A percentile compares a stretch with the other conserved stretches of the same genome.
Evolutionary conservation across 2,888 invertebrate genomes (phyloP).

Genomic region (Trissolcus japonicus): DNA sequence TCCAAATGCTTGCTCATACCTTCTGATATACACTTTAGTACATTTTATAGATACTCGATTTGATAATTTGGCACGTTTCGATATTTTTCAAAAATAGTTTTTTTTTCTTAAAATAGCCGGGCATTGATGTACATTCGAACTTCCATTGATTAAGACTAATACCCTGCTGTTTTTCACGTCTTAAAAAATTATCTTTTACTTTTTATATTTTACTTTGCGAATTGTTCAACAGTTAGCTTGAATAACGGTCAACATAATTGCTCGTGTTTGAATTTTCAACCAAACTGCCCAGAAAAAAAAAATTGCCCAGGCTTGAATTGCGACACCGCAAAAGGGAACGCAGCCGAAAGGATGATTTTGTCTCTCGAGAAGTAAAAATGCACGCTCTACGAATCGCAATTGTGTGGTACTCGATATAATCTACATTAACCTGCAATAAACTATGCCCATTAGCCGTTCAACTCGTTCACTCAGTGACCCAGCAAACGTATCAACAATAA

Average conservation of each 20-base stretch:
- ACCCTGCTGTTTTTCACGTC: conserved; percentile 31
- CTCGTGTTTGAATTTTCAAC: not conserved
- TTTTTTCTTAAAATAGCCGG: conserved; percentile 36
- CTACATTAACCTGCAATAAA: conserved; percentile 44
- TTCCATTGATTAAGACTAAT: conserved; percentile 31
- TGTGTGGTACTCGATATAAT: conserved; percentile 19
- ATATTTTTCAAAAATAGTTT: conserved; percentile 43
- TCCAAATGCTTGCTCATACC: conserved; percentile 29
- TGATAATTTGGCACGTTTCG: conserved; percentile 44
- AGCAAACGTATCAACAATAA: conserved; percentile 68
- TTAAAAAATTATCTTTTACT: conserved; percentile 13
- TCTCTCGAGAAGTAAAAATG: conserved; percentile 39
- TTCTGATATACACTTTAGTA: conserved; percentile 29
- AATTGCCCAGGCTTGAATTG: conserved; percentile 30
- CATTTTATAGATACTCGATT: conserved; percentile 32
- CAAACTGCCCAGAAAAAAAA: no score
- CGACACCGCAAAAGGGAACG: conserved; percentile 16
- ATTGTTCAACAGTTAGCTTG: not conserved
- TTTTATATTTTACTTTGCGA: conserved; percentile 7
- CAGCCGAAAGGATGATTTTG: conserved; percentile 27
- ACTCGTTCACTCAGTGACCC: conserved; percentile 37
- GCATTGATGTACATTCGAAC: conserved; percentile 25
- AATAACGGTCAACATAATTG: not conserved
- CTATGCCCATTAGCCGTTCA: conserved; percentile 41
- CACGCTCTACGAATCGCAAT: conserved; percentile 39